Evolutionary conservation across 2,797 vertebrate genomes (phyloP), one percentile per base, ranked within the genome.

Genomic region (Clarias pachynema): DNA sequence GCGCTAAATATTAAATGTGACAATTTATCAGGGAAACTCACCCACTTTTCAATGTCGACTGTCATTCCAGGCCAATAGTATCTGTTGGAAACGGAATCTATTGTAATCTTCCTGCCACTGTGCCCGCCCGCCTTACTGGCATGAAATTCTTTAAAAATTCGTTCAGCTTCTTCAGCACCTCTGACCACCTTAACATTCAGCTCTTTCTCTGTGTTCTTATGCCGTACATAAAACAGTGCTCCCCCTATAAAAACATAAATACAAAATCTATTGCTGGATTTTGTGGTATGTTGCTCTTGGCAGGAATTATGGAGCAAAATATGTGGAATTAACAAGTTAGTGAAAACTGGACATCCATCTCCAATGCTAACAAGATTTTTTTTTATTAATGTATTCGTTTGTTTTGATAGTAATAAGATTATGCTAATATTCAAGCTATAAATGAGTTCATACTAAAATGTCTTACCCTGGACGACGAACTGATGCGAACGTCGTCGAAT

Each of bases 41-140:
- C 78, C 37, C 62, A 81, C 0, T 68, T 68, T 16, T 7, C 26
- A 7, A 82, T 75, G 60, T 75, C 57, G 0, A 49, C 26, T 26
- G 31, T 29, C 70, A 84, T 84, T 56, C 82, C 69, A 74, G 82
- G 82, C 69, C 69, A 83, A 22, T 83, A 83, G 26, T 83, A 75
- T 49, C 70, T 59, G 3, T 2, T 62, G 10, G 70, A 77, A 68
- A 84, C 75, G n/a, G 26, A 70, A 62, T 80, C 44, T 60, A 7
- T 63, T 2, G 65, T 80, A 24, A 70, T 85, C 29, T 59, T 15
- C 26, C 63, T 77, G 59, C 72, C 83, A 78, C 73, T 75, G 29
- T 85, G 75, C 10, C 31, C 84, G 44, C 29, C 63, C 59, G n/a
- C 62, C n/a, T 16, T 26, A 29, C n/a, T 65, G 63, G 63, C 26